Evolutionary conservation across 1,140 invertebrate species (phyloP).

Genomic region (Temnothorax curvispinosus): DNA sequence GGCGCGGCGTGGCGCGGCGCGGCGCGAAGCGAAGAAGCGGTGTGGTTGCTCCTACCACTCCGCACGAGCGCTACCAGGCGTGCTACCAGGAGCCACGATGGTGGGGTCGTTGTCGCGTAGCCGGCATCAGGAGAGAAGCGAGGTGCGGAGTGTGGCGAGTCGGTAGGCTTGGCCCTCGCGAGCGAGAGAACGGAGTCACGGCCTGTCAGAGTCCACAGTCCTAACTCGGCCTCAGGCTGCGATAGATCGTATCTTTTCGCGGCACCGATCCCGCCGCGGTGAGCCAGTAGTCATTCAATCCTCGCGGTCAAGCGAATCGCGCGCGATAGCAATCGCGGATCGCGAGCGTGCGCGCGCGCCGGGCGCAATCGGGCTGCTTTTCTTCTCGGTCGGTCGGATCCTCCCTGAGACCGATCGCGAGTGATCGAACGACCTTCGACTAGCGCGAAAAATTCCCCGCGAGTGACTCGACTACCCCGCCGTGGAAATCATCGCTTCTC

Average conservation of each 20-base stretch:
- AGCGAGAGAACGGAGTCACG: conserved; percentile 75
- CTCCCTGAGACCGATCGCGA: conserved; percentile 20
- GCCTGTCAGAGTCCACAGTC: conserved; percentile 83
- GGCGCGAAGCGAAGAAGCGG: not conserved
- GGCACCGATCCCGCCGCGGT: conserved; percentile 71
- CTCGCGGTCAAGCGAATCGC: conserved; percentile 33
- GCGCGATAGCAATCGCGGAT: conserved; percentile 6
- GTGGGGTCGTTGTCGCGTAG: conserved; percentile 59
- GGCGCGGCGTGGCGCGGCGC: not conserved
- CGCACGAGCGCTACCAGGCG: conserved; percentile 63
- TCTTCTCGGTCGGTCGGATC: not conserved
- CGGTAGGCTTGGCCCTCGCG: conserved; percentile 69
- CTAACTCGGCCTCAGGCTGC: conserved; percentile 83
- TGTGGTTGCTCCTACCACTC: conserved; percentile 27
- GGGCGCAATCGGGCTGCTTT: not conserved
- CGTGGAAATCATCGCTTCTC: not conserved
- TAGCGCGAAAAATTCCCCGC: not conserved
- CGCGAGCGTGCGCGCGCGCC: not conserved
- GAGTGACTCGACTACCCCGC: too few relatives aligned
- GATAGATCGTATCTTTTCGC: conserved; percentile 82
- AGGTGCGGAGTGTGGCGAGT: conserved; percentile 38
- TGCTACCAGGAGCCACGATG: conserved; percentile 57
- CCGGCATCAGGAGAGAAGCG: conserved; percentile 33
- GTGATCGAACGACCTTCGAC: conserved; percentile 48
- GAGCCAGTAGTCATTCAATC: conserved; percentile 31